A percentile compares a stretch with the other conserved stretches of the same genome.
Conservation (phyloP, 2,113 vertebrate species). For the Cryptotis parvus region DNA sequence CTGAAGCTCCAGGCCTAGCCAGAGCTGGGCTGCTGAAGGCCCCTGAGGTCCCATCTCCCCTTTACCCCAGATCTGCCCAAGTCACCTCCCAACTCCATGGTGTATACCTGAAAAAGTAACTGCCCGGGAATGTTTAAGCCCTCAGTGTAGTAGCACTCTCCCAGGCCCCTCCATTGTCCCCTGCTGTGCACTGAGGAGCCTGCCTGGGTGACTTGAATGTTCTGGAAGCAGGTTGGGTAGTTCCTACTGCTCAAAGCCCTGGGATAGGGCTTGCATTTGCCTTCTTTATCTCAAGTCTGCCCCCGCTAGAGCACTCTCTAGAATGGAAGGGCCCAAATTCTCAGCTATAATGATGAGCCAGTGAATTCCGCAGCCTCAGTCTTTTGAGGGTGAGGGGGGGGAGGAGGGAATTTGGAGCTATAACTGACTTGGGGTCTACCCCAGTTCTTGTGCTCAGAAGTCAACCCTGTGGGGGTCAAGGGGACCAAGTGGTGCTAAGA, state of each 20-base stretch:
- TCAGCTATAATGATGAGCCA: too few relatives aligned
- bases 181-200: not conserved
- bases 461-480: too few relatives aligned
- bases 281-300: not conserved
- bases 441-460: too few relatives aligned
- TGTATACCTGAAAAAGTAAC: not conserved
- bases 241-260: not conserved
- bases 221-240: not conserved
- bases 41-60: not conserved
- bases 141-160: not conserved
- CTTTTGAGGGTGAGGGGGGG: too few relatives aligned
- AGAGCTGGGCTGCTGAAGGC: not conserved
- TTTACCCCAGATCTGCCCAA: not conserved
- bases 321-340: not conserved
- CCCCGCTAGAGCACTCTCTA: not conserved
- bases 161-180: not conserved
- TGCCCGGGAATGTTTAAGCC: not conserved
- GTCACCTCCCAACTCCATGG: too few relatives aligned
- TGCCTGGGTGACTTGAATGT: not conserved
- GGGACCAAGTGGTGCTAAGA: too few relatives aligned
- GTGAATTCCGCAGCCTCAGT: too few relatives aligned
- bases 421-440: too few relatives aligned
- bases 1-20: fast-evolving
- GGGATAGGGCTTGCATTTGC: too few relatives aligned
- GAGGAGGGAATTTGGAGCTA: too few relatives aligned